Percentiles rank a stretch among this genome's conserved stretches.
phyloP scores from a whole-genome alignment of 2,888 invertebrate species.

The Laspeyria flexula region DNA sequence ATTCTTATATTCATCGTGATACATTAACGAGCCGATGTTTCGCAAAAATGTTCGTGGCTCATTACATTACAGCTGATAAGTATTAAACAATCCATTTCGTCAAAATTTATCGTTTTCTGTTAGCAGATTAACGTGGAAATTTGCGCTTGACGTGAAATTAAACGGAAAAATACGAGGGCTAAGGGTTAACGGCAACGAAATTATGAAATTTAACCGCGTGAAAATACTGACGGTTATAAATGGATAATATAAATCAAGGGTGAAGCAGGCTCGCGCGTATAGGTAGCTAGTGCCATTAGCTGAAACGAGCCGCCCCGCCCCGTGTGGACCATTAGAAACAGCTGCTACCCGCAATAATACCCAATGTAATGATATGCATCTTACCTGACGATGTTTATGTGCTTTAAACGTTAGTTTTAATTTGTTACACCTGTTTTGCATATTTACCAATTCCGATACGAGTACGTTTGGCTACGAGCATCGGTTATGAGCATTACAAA shows the following conservation, averaged over 20 bases:
- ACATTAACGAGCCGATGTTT: conserved; percentile 3
- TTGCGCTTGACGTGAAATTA: conserved; percentile 2
- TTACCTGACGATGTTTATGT: conserved; percentile 29
- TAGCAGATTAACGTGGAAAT: conserved; percentile 6
- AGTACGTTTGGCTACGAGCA: not conserved
- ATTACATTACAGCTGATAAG: conserved; percentile 10
- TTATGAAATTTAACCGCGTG: conserved; percentile 26
- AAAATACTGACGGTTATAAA: conserved; percentile 37
- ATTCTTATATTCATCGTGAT: conserved; percentile 3
- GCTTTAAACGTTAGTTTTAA: conserved; percentile 24
- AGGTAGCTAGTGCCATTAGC: conserved; percentile 38
- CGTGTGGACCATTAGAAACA: conserved; percentile 48
- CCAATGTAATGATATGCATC: conserved; percentile 44
- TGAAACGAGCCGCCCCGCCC: conserved; percentile 45
- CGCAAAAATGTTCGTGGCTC: conserved; percentile 12
- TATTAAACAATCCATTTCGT: conserved; percentile 9
- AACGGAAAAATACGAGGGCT: conserved; percentile 1
- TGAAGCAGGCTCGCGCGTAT: conserved; percentile 30
- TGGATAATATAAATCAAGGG: conserved; percentile 47
- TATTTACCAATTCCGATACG: conserved; percentile 3
- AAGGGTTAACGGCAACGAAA: conserved; percentile 14
- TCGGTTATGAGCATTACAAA: no score
- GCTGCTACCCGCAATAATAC: conserved; percentile 49
- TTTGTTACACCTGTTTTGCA: conserved; percentile 12
- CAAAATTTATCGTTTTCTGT: conserved; percentile 5